Base-by-base conservation (phyloP, 2,888 invertebrate species). In the Saturnia japonica region DNA sequence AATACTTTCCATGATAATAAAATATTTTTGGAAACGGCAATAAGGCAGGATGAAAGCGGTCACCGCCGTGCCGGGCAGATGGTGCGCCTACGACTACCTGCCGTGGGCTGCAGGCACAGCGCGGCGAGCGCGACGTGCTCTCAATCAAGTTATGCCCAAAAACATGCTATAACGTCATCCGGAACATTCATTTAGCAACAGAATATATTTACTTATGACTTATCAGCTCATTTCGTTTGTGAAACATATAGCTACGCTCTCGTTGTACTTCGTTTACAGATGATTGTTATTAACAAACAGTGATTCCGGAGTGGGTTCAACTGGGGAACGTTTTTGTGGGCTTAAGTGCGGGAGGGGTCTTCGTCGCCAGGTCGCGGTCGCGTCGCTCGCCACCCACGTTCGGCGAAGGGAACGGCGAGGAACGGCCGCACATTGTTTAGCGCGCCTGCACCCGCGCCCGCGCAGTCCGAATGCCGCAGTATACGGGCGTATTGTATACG, bases 401-500 rank as follows among this genome's bases (percentile, higher is more conserved):
- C 88, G 88, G 87, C 86, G 85, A 85, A 85, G 88, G 86, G 83
- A 82, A 85, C 81, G 81, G 82, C 82, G 82, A 82, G 81, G 83
- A 79, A 80, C 85, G 84, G 85, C 83, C 88, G 85, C 86, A 85
- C 85, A 89, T 91, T 91, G 91, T 91, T 85, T 84, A 81, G 84
- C 54, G 54, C 54, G 22, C 9, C 43, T 43, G 43, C 43, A 43
- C 22, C 57, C 54, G 54, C 54, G 54, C 54, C 54, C 57, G 57
- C 85, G 85, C 87, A 82, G 83, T 85, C 86, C 88, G 88, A 86
- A 89, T 84, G 81, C 80, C 75, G 84, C 85, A 90, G 89, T 91
- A 93, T 94, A 87, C 92, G 93, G 93, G 93, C 89, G 87, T 89
- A 93, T 93, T 94, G 93, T 93, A 84, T 85, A 85, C 86, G 88